Base-by-base conservation (phyloP, 2,113 vertebrate species). In the Aramus guarauna region DNA sequence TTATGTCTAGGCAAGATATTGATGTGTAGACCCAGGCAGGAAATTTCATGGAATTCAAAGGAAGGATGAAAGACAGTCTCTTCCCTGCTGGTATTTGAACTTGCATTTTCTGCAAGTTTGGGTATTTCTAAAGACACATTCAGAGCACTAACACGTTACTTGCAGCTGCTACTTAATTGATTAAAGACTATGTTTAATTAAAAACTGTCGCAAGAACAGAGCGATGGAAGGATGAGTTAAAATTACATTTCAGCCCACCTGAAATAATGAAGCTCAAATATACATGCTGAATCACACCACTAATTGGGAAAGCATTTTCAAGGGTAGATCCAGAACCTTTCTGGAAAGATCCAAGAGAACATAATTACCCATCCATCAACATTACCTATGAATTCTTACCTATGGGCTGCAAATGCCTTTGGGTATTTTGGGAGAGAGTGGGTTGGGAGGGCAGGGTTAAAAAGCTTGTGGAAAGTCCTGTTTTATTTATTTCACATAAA, bases 111-210 rank as follows among this genome's bases (percentile, higher is more conserved):
- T 88, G 37, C 29, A 79, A 23, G 45, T 94, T 66, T 88, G 50
- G 45, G 11, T 96, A 83, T 85, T 95, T 94, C 77, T 93, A 73
- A 87, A 91, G 66, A 82, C 43, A 67, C 8, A 18, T 94, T 90
- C 78, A 90, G 91, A 95, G 39, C 41, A 47, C 74, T 94, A 95
- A 43, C 66, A 94, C 15, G 20, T 85, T 79, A 94, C 71, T 94
- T 88, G 59, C 74, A 90, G 77, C 94, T 93, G 81, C 71, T 62
- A 93, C 67, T 90, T 96, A 94, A 95, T 94, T 96, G 96, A 94
- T 95, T 96, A 96, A 95, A 97, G 84, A 75, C 69, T 88, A 41
- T 67, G 47, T 85, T 97, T 96, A 96, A 96, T 97, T 96, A 97
- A 96, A 96, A 95, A 79, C n/a, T 41, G 24, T 93, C 67, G 34